phyloP scores from a whole-genome alignment of 2,113 vertebrate species.

The Emydura subglobosa region DNA sequence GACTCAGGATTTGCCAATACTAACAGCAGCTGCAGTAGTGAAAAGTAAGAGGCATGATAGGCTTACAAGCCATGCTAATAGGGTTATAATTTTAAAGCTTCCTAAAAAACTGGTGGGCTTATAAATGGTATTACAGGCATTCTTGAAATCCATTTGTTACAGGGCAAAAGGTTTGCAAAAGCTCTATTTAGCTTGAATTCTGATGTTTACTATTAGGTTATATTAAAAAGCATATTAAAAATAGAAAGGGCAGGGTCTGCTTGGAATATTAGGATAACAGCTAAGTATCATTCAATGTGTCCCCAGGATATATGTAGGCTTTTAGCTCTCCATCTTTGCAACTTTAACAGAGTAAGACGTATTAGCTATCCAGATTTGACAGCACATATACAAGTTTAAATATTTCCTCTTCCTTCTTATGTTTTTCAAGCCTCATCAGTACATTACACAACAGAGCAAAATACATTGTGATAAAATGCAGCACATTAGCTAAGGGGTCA shows the following conservation, averaged over 20 bases:
- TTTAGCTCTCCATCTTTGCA: constrained; percentile 12
- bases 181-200: not conserved
- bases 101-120: not conserved
- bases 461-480: not conserved
- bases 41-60: not conserved
- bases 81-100: not conserved
- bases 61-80: not conserved
- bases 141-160: not conserved
- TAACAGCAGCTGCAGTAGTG: not conserved
- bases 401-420: not conserved
- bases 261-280: not conserved
- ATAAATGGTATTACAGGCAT: not conserved
- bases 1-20: not conserved
- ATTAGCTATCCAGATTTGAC: constrained; percentile 26
- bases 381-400: constrained; percentile 35
- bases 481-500: constrained; percentile 11
- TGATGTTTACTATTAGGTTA: not conserved
- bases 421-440: constrained; percentile 19
- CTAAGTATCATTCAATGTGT: not conserved
- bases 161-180: constrained; percentile 31
- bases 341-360: not conserved
- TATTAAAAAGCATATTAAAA: constrained; percentile 10
- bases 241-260: not conserved
- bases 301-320: not conserved
- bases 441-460: constrained; percentile 16